phyloP scores from a whole-genome alignment of 2,888 invertebrate species.

The Notocelia uddmanniana region DNA sequence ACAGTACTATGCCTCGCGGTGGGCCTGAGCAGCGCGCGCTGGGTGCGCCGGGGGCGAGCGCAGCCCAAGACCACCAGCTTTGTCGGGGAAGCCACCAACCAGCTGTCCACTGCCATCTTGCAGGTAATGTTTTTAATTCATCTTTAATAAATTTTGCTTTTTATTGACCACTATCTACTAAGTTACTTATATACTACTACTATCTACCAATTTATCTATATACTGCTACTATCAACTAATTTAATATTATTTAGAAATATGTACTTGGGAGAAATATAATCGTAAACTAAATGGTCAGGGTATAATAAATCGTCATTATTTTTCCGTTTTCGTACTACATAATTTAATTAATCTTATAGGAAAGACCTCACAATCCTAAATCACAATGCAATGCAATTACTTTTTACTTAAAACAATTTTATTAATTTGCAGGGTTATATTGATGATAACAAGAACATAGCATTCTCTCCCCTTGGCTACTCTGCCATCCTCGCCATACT shows the following conservation, averaged over 20 bases:
- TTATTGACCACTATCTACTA: too few relatives aligned
- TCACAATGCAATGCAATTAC: too few relatives aligned
- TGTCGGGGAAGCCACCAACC: conserved; percentile 82
- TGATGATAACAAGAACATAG: conserved; percentile 84
- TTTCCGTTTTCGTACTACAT: too few relatives aligned
- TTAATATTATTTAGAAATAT: too few relatives aligned
- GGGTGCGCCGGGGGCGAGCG: conserved; percentile 72
- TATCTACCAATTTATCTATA: too few relatives aligned
- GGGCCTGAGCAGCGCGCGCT: conserved; percentile 68
- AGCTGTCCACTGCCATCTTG: conserved; percentile 81
- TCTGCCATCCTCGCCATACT: conserved; percentile 87
- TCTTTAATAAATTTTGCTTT: neutral
- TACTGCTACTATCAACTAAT: too few relatives aligned
- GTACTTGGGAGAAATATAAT: too few relatives aligned
- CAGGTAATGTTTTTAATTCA: conserved; percentile 67
- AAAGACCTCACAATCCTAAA: too few relatives aligned
- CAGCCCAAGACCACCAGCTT: conserved; percentile 76
- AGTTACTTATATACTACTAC: too few relatives aligned
- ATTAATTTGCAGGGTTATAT: conserved; percentile 77
- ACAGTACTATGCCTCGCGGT: conserved; percentile 67
- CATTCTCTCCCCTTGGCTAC: conserved; percentile 88
- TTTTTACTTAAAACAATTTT: neutral
- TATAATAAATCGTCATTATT: too few relatives aligned
- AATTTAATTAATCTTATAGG: too few relatives aligned
- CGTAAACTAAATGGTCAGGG: too few relatives aligned